Conservation (phyloP, 2,113 vertebrate genomes). For the Fukomys damarensis region DNA sequence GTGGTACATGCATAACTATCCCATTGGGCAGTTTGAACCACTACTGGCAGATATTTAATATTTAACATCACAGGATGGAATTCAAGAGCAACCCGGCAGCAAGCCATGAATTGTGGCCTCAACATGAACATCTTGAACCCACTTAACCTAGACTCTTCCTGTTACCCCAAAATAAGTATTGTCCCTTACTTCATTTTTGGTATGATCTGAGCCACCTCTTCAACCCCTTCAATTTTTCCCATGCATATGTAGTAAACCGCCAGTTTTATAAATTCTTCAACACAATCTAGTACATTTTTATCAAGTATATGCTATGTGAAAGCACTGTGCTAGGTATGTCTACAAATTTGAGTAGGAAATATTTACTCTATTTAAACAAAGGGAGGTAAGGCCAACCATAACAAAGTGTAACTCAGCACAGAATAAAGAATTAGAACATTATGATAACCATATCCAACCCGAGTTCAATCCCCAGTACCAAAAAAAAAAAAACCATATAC, state of each 20-base stretch:
- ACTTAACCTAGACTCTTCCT: background rate
- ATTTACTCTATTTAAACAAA: background rate
- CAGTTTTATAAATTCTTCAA: slow-evolving; percentile 14
- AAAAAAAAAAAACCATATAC: background rate
- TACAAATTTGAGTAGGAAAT: background rate
- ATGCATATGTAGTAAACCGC: background rate
- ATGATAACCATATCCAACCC: no score
- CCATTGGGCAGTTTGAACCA: background rate
- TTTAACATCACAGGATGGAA: background rate
- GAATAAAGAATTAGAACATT: background rate
- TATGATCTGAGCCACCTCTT: background rate
- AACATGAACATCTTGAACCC: background rate
- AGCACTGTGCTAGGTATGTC: background rate
- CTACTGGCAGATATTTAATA: background rate
- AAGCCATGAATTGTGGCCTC: background rate
- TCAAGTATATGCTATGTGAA: background rate
- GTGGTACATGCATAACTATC: background rate
- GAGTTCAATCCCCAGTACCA: no score
- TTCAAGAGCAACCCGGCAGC: background rate
- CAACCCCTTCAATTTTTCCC: background rate
- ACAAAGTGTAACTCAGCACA: background rate
- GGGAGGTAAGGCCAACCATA: background rate
- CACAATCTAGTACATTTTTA: slow-evolving; percentile 41
- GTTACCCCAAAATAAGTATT: background rate
- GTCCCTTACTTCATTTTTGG: background rate